Base-by-base conservation (phyloP, 2,113 vertebrate species). In the Sinocyclocheilus rhinocerous region DNA sequence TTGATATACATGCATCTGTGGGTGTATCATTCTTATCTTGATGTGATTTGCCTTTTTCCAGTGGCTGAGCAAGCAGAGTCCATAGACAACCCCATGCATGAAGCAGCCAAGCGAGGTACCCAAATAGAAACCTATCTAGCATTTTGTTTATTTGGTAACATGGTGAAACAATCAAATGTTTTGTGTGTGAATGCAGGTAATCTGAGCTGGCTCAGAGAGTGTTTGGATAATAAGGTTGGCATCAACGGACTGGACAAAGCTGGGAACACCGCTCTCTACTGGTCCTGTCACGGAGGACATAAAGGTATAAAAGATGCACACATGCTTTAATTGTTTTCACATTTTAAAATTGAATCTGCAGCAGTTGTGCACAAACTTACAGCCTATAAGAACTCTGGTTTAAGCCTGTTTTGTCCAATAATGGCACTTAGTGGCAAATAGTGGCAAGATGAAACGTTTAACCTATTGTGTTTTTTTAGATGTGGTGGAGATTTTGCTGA, bases 181-280 rank as follows among this genome's bases (percentile, higher is more conserved):
- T 85, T 84, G 48, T 81, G 61, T 83, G 65, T 84, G 39, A 85
- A 55, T 88, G 81, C 93, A 99, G 98, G 98, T 42, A 99, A 99
- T 91, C 82, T 99, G 88, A 97, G 96, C 94, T 99, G 98, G 98
- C 90, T 99, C 91, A 94, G 97, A 89, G 98, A 99, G 90, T 99
- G 98, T 93, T 89, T 99, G 95, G 98, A 99, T 73, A 99, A 99
- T 91, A 95, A 95, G 89, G 98, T 99, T 76, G 97, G 97, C 9
- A 96, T 98, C 76, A 99, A 99, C 9, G 97, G 97, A 29, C 94
- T 99, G 91, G 98, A 99, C 91, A 99, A 98, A 92, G 98, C 98
- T 36, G 98, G 98, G 89, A 99, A 97, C 91, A 99, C 98, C 26
- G 96, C 98, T 86, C 94, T 99, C 76, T 99, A 99, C 91, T 99